Percentiles rank a stretch among this genome's conserved stretches.
Conservation (phyloP, 2,888 invertebrate species). For the Apamea sordens region DNA sequence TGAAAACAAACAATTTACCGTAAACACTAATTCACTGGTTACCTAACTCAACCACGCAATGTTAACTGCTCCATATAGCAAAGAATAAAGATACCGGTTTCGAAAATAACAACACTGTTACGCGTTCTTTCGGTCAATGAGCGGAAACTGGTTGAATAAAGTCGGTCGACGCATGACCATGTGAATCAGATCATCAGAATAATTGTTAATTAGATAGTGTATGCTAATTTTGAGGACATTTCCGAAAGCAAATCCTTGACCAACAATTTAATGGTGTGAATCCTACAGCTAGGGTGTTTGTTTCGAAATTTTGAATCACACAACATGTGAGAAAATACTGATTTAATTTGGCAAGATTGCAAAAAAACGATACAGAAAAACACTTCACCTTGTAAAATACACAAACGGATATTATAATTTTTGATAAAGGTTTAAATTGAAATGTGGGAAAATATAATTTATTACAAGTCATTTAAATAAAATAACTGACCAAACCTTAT, state of each 20-base stretch:
- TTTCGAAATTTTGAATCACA: slow-evolving; percentile 10
- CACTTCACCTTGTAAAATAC: slow-evolving; percentile 21
- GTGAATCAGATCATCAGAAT: slow-evolving; percentile 32
- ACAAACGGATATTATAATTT: not conserved
- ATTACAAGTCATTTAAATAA: not conserved
- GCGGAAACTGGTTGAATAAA: slow-evolving; percentile 52
- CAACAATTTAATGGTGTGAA: slow-evolving; percentile 40
- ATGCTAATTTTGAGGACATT: slow-evolving; percentile 43
- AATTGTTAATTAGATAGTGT: slow-evolving; percentile 11
- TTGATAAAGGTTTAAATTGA: not conserved
- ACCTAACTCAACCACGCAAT: slow-evolving; percentile 53
- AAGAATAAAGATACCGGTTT: slow-evolving; percentile 50
- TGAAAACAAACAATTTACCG: slow-evolving; percentile 38
- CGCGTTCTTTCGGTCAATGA: slow-evolving; percentile 49
- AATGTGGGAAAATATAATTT: too few relatives aligned
- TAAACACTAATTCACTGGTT: slow-evolving; percentile 37
- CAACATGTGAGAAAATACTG: slow-evolving; percentile 26
- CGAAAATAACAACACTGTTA: slow-evolving; percentile 54
- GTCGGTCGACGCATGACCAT: slow-evolving; percentile 44
- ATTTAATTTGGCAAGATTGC: slow-evolving; percentile 35
- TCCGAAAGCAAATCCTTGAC: slow-evolving; percentile 40
- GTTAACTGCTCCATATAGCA: slow-evolving; percentile 53
- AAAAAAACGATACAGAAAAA: slow-evolving; percentile 9
- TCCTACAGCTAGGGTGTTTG: slow-evolving; percentile 12
- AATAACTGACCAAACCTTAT: slow-evolving; percentile 12